Base-by-base conservation (phyloP, 1,140 invertebrate species). In the Heliconius nattereri region DNA sequence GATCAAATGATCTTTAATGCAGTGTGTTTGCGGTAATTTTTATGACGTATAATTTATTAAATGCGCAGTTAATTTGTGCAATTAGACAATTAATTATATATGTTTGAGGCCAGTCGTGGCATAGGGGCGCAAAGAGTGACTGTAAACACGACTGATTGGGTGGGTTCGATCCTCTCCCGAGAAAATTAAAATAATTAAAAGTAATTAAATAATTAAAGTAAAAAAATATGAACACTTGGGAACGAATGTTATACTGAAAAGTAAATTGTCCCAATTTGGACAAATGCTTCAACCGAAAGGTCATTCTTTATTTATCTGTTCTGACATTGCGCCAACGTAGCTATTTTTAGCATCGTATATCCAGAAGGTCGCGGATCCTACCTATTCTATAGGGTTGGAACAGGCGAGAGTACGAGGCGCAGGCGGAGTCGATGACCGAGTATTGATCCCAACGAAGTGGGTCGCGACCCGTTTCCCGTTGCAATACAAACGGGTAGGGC, bases 391-490 rank as follows among this genome's bases (percentile, higher is more conserved):
- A 79, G 83, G 78, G 84, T 83, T 78, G 86, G 83, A 81, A 84
- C 79, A 78, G 76, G 80, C 81, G 85, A 73, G 57, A 75, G 85
- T 83, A 85, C 81, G 81, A 84, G 85, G 87, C 87, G 89, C 88
- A 87, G 86, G 88, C 86, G 89, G 87, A 91, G 90, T 91, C 92
- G 92, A 91, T 93, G 93, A 93, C 93, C 93, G 90, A 91, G 93
- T 94, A 93, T 94, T 93, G 93, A 94, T 93, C 91, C 89, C 81
- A 78, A 81, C 84, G 85, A 93, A 89, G 87, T 93, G 89, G 92
- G 92, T 93, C 92, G 87, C 88, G 92, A 92, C 91, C 92, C 79
- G 88, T 84, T 91, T 93, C 86, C 86, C 89, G 87, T 89, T 92
- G 92, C 92, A 92, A 85, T 86, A 83, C 80, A 79, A 84, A 78